These are phyloP conservation scores for Nasonia vitripennis DNA, from an alignment of 1,140 invertebrate genomes.

Conservation along the genomic window DNA sequence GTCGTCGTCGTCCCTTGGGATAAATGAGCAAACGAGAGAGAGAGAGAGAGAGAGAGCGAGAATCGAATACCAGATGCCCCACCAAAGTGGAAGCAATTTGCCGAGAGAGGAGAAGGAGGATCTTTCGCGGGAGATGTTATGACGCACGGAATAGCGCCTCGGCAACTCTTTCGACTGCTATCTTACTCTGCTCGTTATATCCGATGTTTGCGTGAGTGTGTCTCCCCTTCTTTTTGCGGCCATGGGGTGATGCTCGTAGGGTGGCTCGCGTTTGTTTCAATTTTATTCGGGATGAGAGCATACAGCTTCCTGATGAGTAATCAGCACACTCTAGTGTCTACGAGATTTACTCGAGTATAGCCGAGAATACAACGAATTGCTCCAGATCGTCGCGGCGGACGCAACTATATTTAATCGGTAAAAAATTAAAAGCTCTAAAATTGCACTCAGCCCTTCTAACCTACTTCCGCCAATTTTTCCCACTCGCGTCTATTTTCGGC, in stretches of 20 bases:
- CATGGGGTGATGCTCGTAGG: too few species aligned
- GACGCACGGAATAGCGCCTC: background rate
- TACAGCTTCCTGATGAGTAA: too few species aligned
- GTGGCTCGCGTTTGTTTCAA: too few species aligned
- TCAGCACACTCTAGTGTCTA: too few species aligned
- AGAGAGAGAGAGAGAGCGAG: background rate
- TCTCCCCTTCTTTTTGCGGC: too few species aligned
- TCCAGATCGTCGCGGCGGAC: background rate
- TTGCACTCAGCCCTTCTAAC: background rate
- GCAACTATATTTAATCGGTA: background rate
- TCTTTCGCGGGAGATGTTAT: background rate
- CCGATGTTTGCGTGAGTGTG: too few species aligned
- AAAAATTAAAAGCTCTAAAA: background rate
- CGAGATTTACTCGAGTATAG: background rate
- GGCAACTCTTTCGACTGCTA: background rate
- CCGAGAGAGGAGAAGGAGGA: background rate
- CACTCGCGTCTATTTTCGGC: background rate
- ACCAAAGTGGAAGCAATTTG: slow-evolving; percentile 47
- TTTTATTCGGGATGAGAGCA: too few species aligned
- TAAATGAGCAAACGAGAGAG: slow-evolving; percentile 19
- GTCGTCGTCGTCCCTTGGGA: background rate
- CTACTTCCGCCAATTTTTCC: background rate
- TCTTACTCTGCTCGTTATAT: background rate
- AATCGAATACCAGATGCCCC: slow-evolving; percentile 26
- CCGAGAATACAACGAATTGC: background rate